Evolutionary conservation across 2,888 invertebrate species (phyloP), one percentile per base, ranked within the genome.

Genomic region (Odontomyia ornata): DNA sequence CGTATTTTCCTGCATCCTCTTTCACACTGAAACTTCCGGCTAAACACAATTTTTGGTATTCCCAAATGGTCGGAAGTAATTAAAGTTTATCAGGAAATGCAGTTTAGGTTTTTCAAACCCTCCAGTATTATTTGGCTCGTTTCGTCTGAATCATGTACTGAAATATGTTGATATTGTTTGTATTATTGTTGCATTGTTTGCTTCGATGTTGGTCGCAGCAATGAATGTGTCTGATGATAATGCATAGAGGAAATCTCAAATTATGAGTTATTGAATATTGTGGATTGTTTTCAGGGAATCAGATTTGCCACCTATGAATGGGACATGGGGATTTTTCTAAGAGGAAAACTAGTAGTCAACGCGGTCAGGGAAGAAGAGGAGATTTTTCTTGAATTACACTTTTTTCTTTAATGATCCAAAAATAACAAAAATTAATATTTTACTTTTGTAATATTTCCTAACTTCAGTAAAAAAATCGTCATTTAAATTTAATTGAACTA

Each of bases 61-160:
- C 73, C 73, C 73, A 73, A 73, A 73, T 43, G 73, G 73, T 57
- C 73, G 73, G 73, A 73, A 73, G 73, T 73, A 73, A 73, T 73
- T 73, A 73, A 73, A 73, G 73, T 73, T 73, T 73, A 73, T 73
- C 56, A 73, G 73, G 73, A 73, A 73, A 73, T 73, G 73, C 73
- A 73, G 73, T 73, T 73, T 73, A 57, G 21, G 60, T 57, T 60
- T 73, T 65, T 52, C 52, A 52, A 18, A 13, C 52, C n/a, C 52
- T 9, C 13, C 36, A 36, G 52, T 15, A 4, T 4, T 52, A 13
- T 52, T 18, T 52, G 52, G 5, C 25, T 4, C n/a, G 64, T 64
- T 64, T 27, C 11, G 64, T 30, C 30, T 64, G 64, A 30, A n/a
- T 28, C 30, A 30, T 30, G 46, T 23, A 18, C 67, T 67, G 46